Evolutionary conservation across 2,113 vertebrate genomes (phyloP), one percentile per base, ranked within the genome.

Genomic region (Seriola dumerili): DNA sequence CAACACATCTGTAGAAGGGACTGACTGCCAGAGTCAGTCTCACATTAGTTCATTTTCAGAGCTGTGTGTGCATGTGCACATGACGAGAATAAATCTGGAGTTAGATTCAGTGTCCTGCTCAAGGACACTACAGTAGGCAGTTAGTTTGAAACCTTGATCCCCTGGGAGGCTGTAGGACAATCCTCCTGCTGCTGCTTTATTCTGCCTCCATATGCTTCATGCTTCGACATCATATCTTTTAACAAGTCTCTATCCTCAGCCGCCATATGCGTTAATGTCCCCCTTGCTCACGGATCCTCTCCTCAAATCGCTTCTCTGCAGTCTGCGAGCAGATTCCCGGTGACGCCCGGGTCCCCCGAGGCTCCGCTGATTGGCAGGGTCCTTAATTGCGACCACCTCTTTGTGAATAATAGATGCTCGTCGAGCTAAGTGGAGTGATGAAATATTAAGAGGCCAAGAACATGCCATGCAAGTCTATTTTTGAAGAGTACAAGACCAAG

Each of bases 401-500:
- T 32, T 32, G 70, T 91, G 86, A 91, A 91, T 93, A 88, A 93
- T 89, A 80, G 64, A 91, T 93, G 83, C 76, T 89, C 59, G 34
- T 85, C 76, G 46, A 2, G 71, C 84, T 88, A 91, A 92, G 86
- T 89, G 86, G 82, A 85, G 58, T 57, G 75, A 85, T 91, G 40
- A 90, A 90, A 88, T 93, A 91, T 93, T 93, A 79, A 93, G 66
- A 25, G 59, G 75, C 55, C 0, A 4, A 59, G 76, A 80, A 57
- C 58, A 40, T 54, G 62, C 81, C 76, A 81, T 0, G 77, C 67
- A 40, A 38, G 82, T 78, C 58, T 80, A 72, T 73, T 87, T 72
- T 70, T 61, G 64, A 84, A 52, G 38, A 69, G 70, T 32, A 68
- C 23, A 69, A 8, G 72, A 72, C 12, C 75, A 65, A 57, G 76